Evolutionary conservation across 2,113 vertebrate species (phyloP).

Genomic region (Pteronura brasiliensis): DNA sequence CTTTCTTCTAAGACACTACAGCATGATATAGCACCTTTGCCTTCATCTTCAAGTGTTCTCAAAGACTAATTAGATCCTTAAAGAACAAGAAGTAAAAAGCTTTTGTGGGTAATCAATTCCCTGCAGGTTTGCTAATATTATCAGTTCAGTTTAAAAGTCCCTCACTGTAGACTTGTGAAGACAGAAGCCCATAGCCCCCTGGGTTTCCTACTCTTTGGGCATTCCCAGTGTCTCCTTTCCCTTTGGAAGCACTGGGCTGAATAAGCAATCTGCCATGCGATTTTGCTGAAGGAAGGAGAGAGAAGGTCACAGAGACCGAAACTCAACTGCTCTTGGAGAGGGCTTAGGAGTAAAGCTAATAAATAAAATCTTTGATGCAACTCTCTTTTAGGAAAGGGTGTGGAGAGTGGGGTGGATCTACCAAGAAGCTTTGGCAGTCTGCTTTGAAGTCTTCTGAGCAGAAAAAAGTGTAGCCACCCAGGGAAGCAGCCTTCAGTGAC

Average conservation of each 20-base stretch:
- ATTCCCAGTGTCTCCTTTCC: neutral
- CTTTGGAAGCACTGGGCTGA: neutral
- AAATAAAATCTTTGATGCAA: neutral
- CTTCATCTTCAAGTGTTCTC: neutral
- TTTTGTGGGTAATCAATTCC: neutral
- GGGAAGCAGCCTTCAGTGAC: neutral
- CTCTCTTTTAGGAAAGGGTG: conserved; percentile 23
- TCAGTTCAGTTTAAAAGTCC: neutral
- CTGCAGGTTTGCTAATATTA: neutral
- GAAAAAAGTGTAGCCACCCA: conserved; percentile 10
- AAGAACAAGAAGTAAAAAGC: neutral
- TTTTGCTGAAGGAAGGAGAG: neutral
- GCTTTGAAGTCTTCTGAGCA: conserved; percentile 16
- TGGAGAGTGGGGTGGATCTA: neutral
- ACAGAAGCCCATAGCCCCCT: neutral
- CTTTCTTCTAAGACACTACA: neutral
- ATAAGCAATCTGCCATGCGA: neutral
- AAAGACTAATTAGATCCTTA: neutral
- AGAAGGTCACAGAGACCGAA: neutral
- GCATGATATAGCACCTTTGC: neutral
- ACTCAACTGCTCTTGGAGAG: neutral
- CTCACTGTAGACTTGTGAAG: neutral
- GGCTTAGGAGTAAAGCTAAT: neutral
- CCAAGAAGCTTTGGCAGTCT: neutral
- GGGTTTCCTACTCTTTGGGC: neutral